Evolutionary conservation across 2,888 invertebrate genomes (phyloP).

Genomic region (Parnassius glacialis): DNA sequence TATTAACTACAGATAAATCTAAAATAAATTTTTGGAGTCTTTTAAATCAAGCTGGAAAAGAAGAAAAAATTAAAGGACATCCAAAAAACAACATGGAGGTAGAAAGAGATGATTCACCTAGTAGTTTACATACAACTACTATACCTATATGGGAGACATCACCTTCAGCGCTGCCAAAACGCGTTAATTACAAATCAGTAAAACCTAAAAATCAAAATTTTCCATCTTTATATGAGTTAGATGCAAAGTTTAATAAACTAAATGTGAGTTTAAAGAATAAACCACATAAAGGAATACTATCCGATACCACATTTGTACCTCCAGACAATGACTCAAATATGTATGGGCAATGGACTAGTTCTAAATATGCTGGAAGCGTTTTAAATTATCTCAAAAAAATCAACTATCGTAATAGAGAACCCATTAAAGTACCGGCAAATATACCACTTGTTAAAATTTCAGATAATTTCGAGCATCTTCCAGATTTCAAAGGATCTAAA

Average conservation of each 20-base stretch:
- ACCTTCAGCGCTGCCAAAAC: slow-evolving; percentile 42
- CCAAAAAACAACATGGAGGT: slow-evolving; percentile 21
- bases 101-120: slow-evolving; percentile 31
- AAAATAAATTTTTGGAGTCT: slow-evolving; percentile 48
- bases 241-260: slow-evolving; percentile 26
- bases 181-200: slow-evolving; percentile 35
- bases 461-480: slow-evolving; percentile 60
- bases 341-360: slow-evolving; percentile 66
- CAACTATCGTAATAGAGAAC: slow-evolving; percentile 48
- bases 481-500: slow-evolving; percentile 54
- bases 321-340: slow-evolving; percentile 46
- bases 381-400: slow-evolving; percentile 65
- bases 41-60: slow-evolving; percentile 39
- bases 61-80: slow-evolving; percentile 39
- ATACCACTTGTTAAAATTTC: slow-evolving; percentile 55
- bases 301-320: slow-evolving; percentile 56
- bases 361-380: slow-evolving; percentile 63
- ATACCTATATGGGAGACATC: slow-evolving; percentile 55
- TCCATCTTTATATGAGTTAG: slow-evolving; percentile 34
- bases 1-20: slow-evolving; percentile 25
- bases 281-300: slow-evolving; percentile 34
- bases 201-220: slow-evolving; percentile 30
- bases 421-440: slow-evolving; percentile 53
- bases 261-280: slow-evolving; percentile 20
- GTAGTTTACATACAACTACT: slow-evolving; percentile 31